Evolutionary conservation across 2,888 invertebrate species (phyloP).

Genomic region (Drosophila mettleri): DNA sequence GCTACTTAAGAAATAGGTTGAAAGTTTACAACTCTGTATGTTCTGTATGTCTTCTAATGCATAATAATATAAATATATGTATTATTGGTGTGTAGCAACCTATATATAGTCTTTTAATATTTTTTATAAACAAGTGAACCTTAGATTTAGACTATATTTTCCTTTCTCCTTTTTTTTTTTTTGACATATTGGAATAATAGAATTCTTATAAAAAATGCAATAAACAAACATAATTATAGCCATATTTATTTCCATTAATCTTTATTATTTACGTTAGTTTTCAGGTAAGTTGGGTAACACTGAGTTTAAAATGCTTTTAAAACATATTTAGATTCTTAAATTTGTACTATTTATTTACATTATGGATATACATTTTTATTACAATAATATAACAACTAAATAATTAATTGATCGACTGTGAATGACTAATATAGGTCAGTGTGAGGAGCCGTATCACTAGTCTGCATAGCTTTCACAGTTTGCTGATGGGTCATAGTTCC

Average conservation of each 20-base stretch:
- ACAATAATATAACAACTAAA: conserved; percentile 34
- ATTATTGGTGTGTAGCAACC: not conserved
- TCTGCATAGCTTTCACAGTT: conserved; percentile 68
- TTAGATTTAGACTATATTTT: not conserved
- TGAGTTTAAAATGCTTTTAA: not conserved
- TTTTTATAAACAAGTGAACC: not conserved
- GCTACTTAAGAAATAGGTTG: not conserved
- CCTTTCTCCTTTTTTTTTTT: too few species aligned
- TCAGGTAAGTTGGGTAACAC: too few species aligned
- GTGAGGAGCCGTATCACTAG: conserved; percentile 40
- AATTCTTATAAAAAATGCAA: too few species aligned
- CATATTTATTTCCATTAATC: too few species aligned
- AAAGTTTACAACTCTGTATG: not conserved
- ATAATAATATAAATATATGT: conserved; percentile 3
- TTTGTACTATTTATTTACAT: conserved; percentile 58
- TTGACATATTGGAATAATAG: too few species aligned
- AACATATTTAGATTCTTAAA: conserved; percentile 8
- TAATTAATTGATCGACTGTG: conserved; percentile 18
- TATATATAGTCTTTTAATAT: not conserved
- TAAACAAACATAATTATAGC: too few species aligned
- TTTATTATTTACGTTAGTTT: too few species aligned
- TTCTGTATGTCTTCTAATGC: not conserved
- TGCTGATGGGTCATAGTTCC: conserved; percentile 83
- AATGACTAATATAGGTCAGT: conserved; percentile 66
- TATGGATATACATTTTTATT: conserved; percentile 12